A percentile compares a stretch with the other conserved stretches of the same genome.
Evolutionary conservation across 2,888 invertebrate genomes (phyloP).

Genomic region (Folsomia candida): DNA sequence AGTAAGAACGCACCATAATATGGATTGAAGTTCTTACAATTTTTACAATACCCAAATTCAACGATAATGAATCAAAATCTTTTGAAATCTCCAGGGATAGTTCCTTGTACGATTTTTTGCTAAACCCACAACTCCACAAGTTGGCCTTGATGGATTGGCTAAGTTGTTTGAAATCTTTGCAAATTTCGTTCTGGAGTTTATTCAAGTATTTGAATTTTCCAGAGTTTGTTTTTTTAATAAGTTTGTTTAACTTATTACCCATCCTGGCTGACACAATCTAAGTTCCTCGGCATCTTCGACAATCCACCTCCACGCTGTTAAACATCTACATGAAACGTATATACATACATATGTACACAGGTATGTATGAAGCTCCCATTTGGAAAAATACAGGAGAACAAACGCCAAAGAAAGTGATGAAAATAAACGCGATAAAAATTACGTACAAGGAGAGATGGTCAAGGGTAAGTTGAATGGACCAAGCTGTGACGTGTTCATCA

Average conservation of each 20-base stretch:
- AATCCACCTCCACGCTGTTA: conserved; percentile 17
- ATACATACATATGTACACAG: no score
- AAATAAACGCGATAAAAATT: no score
- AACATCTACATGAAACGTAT: neutral
- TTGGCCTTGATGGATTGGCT: neutral
- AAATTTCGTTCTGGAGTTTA: neutral
- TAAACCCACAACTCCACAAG: neutral
- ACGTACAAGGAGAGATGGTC: conserved; percentile 17
- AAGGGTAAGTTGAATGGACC: conserved; percentile 8
- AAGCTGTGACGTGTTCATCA: neutral
- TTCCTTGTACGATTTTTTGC: neutral
- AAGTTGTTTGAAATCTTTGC: neutral
- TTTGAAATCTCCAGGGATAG: neutral
- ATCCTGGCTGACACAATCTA: conserved; percentile 9
- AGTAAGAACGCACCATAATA: no score
- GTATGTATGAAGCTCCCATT: neutral
- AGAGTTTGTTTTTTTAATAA: neutral
- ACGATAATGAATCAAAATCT: neutral
- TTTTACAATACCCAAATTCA: neutral
- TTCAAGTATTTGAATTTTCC: neutral
- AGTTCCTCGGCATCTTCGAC: conserved; percentile 11
- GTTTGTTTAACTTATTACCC: conserved; percentile 6
- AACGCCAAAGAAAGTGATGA: no score
- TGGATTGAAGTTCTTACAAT: no score
- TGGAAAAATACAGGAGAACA: neutral